Percentiles rank a stretch among this genome's conserved stretches.
phyloP scores from a whole-genome alignment of 2,113 vertebrate species.

The Potamarius usumacintae region DNA sequence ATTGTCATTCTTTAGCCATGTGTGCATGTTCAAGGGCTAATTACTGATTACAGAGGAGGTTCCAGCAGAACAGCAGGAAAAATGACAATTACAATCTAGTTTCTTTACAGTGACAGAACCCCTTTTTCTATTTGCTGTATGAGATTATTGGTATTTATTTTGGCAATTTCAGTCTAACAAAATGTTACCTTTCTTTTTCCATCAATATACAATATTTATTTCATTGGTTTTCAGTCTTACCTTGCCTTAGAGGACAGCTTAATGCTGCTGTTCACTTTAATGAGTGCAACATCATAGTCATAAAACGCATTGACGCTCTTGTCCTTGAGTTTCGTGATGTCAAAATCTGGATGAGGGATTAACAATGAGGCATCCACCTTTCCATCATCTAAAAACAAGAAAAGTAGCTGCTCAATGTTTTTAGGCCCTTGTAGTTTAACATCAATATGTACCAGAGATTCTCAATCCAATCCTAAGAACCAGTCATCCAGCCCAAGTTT shows the following conservation, averaged over 20 bases:
- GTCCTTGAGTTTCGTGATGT: constrained; percentile 58
- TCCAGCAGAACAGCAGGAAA: not conserved
- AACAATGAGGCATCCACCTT: not conserved
- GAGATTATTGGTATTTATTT: not conserved
- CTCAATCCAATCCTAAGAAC: not conserved
- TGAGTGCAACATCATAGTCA: constrained; percentile 82
- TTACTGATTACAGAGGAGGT: not conserved
- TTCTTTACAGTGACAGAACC: not conserved
- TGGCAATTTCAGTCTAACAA: not conserved
- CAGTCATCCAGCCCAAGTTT: not conserved
- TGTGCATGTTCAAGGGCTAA: not conserved
- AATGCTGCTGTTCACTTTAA: constrained; percentile 67
- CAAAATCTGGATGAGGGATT: constrained; percentile 71
- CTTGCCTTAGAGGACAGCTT: constrained; percentile 62
- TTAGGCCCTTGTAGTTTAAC: not conserved
- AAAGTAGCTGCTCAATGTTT: not conserved
- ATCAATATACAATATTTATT: not conserved
- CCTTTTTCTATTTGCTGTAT: not conserved
- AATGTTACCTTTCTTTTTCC: not conserved
- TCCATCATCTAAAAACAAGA: constrained; percentile 38
- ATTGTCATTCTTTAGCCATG: not conserved
- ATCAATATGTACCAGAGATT: not conserved
- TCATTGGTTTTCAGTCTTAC: constrained; percentile 59
- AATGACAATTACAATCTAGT: not conserved
- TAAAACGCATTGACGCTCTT: constrained; percentile 78